Evolutionary conservation across 92 coral and sea anemone genomes (phyloP), one percentile per base, ranked within the genome.

Genomic region (Epizoanthus stellaris): DNA sequence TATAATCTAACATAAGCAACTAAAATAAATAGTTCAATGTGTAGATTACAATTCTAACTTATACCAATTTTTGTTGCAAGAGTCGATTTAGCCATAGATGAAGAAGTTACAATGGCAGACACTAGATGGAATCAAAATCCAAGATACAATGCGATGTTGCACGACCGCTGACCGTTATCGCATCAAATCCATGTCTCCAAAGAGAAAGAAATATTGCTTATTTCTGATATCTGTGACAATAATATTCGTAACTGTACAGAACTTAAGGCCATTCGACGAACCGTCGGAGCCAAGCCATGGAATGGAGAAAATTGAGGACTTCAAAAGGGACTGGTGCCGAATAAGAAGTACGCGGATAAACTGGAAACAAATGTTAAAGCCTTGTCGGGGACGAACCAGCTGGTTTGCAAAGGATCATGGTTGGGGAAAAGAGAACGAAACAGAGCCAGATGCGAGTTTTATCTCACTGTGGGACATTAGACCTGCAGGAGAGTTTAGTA

Each of bases 401-500:
- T 96, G 98, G 98, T 90, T 88, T 47, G 21, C 69, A 70, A 70
- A 79, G 61, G 82, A 81, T 6, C 73, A 76, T 57, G 93, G 90
- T 20, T 91, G 92, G 95, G 98, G 80, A 16, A 75, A 47, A 25
- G 88, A 66, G 16, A 76, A 73, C 57, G 91, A 80, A 68, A 94
- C 98, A 14, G 95, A 94, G 67, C 95, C 95, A 6, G 92, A 88
- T 14, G 80, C 49, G 25, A 95, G 98, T 47, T 95, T 80, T 67
- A 89, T 95, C 73, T 87, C 90, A 57, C 52, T 92, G 73, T 94
- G 94, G 98, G 95, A 94, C 71, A 93, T 95, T 67, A 94, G 93
- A 3, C 97, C 96, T 4, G 94, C 95, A 10, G 99, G 99, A 3
- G 97, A 95, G 81, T 96, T 94, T 76, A 91, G 96, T 58, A 91